phyloP scores from a whole-genome alignment of 2,113 vertebrate genomes.

The Hypomesus transpacificus region DNA sequence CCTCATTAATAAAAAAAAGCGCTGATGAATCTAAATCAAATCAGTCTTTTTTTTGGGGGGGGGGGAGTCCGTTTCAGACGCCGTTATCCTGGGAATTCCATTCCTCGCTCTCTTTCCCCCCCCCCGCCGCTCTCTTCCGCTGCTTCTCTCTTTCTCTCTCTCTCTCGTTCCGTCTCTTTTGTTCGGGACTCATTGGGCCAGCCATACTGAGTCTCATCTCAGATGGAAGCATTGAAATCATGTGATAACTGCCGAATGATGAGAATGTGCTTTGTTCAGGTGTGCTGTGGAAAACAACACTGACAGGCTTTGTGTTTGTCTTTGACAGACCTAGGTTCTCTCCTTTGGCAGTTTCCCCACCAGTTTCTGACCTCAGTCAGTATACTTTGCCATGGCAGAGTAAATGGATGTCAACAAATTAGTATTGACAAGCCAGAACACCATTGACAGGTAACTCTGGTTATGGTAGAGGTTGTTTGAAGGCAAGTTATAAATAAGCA shows the following conservation, averaged over 20 bases:
- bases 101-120: too few relatives aligned
- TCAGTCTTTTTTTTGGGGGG: background rate
- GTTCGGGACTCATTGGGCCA: constrained; percentile 6
- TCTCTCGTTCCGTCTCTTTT: background rate
- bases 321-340: background rate
- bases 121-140: too few relatives aligned
- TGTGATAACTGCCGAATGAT: constrained; percentile 16
- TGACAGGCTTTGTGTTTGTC: constrained; percentile 14
- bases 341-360: constrained; percentile 18
- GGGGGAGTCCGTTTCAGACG: too few relatives aligned
- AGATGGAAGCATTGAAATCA: constrained; percentile 14
- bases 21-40: background rate
- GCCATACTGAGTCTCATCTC: constrained; percentile 17
- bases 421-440: constrained; percentile 25
- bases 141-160: background rate
- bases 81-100: too few relatives aligned
- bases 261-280: constrained; percentile 5
- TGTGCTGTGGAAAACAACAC: constrained; percentile 1
- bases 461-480: constrained; percentile 25
- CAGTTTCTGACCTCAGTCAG: background rate
- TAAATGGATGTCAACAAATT: constrained; percentile 10
- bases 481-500: constrained; percentile 9
- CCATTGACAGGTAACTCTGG: constrained; percentile 8
- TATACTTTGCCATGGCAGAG: background rate
- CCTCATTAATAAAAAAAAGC: background rate